phyloP scores from a whole-genome alignment of 2,797 vertebrate species.

The Myiotriccus ornatus region DNA sequence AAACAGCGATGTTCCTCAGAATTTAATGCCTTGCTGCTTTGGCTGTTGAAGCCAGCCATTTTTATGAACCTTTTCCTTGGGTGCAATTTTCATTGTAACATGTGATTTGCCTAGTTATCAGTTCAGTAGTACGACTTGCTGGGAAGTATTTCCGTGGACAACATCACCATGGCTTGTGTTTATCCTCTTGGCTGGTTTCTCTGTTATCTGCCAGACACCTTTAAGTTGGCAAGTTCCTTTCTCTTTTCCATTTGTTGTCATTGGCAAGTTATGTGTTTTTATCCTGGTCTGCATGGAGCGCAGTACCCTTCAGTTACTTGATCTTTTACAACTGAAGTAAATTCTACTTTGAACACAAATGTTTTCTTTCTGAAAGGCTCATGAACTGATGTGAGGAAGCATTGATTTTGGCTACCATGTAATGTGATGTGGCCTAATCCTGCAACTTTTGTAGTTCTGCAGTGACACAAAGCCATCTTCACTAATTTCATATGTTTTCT shows the following conservation, averaged over 20 bases:
- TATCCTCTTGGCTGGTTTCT: slow-evolving; percentile 27
- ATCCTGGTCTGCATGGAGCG: neutral
- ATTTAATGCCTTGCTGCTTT: neutral
- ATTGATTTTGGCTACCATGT: neutral
- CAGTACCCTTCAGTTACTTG: neutral
- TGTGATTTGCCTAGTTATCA: neutral
- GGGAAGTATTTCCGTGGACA: neutral
- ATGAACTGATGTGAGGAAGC: neutral
- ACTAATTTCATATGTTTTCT: neutral
- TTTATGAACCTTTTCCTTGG: neutral
- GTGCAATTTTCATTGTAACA: neutral
- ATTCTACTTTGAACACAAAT: neutral
- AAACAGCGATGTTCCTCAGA: neutral
- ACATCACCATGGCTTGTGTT: neutral
- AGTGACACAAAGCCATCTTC: neutral
- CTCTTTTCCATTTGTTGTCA: slow-evolving; percentile 32
- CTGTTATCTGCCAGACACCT: slow-evolving; percentile 28
- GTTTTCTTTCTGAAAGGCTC: slow-evolving; percentile 7
- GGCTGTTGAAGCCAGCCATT: neutral
- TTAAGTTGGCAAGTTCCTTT: slow-evolving; percentile 18
- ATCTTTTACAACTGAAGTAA: neutral
- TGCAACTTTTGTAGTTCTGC: neutral
- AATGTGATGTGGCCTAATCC: neutral
- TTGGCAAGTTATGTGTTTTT: slow-evolving; percentile 19
- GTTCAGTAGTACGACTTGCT: neutral